These are phyloP conservation scores for Polydesmus complanatus DNA, from an alignment of 2,888 invertebrate species.

Conservation along the genomic window DNA sequence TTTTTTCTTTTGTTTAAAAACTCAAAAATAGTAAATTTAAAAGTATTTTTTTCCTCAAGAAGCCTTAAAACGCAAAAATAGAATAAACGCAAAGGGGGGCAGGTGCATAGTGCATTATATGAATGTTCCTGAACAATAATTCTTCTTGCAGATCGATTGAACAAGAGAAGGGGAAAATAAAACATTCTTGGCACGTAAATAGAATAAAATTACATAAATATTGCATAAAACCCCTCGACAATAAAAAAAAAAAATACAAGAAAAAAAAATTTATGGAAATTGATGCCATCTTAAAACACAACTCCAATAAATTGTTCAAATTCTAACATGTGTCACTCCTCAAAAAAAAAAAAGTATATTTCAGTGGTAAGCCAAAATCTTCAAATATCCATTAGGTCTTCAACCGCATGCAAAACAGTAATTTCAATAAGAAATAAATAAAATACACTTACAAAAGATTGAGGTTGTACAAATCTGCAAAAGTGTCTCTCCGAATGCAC, in stretches of 20 bases:
- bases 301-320: not conserved
- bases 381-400: too few relatives aligned
- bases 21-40: too few relatives aligned
- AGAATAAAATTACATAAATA: not conserved
- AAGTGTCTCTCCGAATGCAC: conserved; percentile 84
- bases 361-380: too few relatives aligned
- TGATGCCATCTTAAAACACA: not conserved
- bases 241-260: too few relatives aligned
- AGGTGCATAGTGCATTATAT: not conserved
- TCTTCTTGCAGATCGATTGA: not conserved
- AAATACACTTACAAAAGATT: conserved; percentile 58
- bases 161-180: not conserved
- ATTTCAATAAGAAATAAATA: too few relatives aligned
- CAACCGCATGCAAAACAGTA: too few relatives aligned
- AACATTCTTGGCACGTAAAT: not conserved
- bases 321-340: not conserved
- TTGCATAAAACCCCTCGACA: too few relatives aligned
- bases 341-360: not conserved
- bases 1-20: too few relatives aligned
- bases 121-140: not conserved
- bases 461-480: conserved; percentile 71
- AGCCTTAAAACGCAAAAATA: too few relatives aligned
- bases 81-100: not conserved
- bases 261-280: not conserved
- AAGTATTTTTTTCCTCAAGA: too few relatives aligned